phyloP scores from a whole-genome alignment of 2,888 invertebrate genomes.

The Tipula vernalis region DNA sequence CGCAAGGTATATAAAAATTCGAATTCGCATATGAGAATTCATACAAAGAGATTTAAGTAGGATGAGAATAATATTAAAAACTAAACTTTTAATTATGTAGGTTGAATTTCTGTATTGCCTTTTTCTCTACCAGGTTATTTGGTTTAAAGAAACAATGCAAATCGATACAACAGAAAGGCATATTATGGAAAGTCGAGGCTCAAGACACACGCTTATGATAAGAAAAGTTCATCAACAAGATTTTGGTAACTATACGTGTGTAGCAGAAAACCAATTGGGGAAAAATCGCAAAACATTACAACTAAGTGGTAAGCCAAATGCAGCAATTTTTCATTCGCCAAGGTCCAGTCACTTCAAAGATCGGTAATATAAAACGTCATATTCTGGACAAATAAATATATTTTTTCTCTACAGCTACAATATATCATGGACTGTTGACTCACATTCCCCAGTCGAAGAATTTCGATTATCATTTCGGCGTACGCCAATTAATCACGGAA shows the following conservation, averaged over 20 bases:
- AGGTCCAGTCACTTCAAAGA: conserved; percentile 44
- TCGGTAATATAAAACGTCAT: conserved; percentile 23
- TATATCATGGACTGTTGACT: conserved; percentile 54
- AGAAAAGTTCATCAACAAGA: conserved; percentile 53
- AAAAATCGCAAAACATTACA: conserved; percentile 50
- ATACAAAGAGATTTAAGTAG: too few relatives aligned
- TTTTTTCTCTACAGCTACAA: conserved; percentile 43
- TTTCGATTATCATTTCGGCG: conserved; percentile 51
- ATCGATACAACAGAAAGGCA: conserved; percentile 52
- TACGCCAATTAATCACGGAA: conserved; percentile 39
- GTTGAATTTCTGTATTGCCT: not conserved
- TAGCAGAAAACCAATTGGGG: conserved; percentile 54
- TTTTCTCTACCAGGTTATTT: conserved; percentile 40
- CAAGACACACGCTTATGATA: conserved; percentile 52
- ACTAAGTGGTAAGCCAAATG: conserved; percentile 53
- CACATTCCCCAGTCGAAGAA: conserved; percentile 52
- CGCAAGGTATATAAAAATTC: too few relatives aligned
- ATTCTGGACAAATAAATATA: not conserved
- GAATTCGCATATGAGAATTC: too few relatives aligned
- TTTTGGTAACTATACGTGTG: conserved; percentile 58
- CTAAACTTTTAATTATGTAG: not conserved
- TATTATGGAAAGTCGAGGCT: conserved; percentile 52
- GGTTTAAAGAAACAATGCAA: conserved; percentile 56
- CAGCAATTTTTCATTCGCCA: conserved; percentile 49
- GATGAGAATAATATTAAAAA: not conserved